Evolutionary conservation across 2,797 vertebrate species (phyloP).

Genomic region (Mycteria americana): DNA sequence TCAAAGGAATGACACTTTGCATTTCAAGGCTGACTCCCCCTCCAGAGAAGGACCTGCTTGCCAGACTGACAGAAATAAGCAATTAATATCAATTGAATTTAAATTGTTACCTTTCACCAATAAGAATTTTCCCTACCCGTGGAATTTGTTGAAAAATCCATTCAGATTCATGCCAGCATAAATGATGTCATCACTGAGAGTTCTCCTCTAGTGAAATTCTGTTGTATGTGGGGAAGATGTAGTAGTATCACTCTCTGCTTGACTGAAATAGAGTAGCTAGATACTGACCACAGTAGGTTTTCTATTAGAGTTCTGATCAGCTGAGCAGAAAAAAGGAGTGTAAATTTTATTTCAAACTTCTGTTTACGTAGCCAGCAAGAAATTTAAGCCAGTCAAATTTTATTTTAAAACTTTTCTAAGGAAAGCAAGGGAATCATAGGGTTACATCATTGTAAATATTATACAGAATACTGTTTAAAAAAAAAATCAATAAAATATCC

Average conservation of each 20-base stretch:
- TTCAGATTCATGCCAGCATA: background rate
- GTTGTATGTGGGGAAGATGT: background rate
- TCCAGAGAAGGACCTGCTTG: background rate
- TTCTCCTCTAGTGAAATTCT: background rate
- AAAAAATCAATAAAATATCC: background rate
- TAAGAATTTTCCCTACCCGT: background rate
- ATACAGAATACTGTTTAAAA: background rate
- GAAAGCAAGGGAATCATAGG: background rate
- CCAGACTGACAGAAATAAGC: background rate
- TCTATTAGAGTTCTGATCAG: background rate
- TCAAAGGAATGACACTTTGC: background rate
- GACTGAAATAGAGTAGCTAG: background rate
- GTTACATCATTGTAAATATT: background rate
- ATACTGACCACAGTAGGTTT: background rate
- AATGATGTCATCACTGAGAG: background rate
- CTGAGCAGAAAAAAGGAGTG: background rate
- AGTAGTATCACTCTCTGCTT: background rate
- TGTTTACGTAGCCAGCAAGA: background rate
- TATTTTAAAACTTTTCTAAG: background rate
- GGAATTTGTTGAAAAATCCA: background rate
- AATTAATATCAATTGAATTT: background rate
- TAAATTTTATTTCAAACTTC: background rate
- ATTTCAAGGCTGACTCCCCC: background rate
- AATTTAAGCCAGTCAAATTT: background rate
- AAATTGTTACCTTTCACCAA: background rate